Evolutionary conservation across 1,140 invertebrate genomes (phyloP), one percentile per base, ranked within the genome.

Genomic region (Stenopsyche tienmushanensis): DNA sequence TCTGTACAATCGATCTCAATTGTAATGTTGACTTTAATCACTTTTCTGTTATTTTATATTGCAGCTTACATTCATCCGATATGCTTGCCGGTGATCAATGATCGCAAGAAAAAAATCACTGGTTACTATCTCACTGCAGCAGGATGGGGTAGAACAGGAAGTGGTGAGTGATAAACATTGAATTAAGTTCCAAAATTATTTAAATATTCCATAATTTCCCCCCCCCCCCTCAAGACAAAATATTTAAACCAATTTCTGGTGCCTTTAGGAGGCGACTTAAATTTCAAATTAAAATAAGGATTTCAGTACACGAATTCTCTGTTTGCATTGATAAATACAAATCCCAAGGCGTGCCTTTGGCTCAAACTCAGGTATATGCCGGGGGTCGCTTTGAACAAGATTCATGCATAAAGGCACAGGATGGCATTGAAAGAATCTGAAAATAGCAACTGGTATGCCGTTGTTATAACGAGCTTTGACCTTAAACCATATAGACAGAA

Each of bases 331-430:
- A 5, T 34, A 13, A 7, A 13, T 34, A 34, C 13, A 34, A 34
- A 13, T 34, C 29, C 5, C 13, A 7, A 13, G 13, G 13, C 13
- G 13, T 34, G 5, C 5, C 5, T 34, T 13, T 34, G 13, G 13
- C 78, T 73, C 3, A 49, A 3, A 49, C 2, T 1, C 41, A 57
- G 42, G 44, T 82, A 2, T 82, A 80, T 41, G 80, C 79, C 1
- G 80, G 80, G 2, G 79, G 79, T 1, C 64, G 75, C 5, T 66
- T 69, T 13, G 69, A 57, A 7, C 1, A 5, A 7, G 88, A 90
- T 66, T 84, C 88, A 0, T 90, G 88, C 64, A 77, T 81, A 53
- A 89, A 89, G 0, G 90, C 92, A 67, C 90, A 85, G 1, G 88
- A 86, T 86, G 81, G 44, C 73, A 17, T 88, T 76, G 10, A 67